Evolutionary conservation across 1,140 invertebrate genomes (phyloP).

Genomic region (Cardiocondyla obscurior): DNA sequence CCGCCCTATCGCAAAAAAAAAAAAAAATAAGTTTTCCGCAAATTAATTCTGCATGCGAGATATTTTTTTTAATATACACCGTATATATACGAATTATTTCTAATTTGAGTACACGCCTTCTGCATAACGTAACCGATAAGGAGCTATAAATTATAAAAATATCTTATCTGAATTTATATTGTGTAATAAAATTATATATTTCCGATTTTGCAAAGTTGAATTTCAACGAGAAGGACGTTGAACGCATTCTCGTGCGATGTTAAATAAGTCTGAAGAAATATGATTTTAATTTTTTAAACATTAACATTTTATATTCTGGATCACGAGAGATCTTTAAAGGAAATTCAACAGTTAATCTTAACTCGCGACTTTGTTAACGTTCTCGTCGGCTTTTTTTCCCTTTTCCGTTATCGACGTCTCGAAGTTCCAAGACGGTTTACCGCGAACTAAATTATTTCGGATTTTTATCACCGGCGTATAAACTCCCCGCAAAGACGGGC

Average conservation of each 20-base stretch:
- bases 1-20: slow-evolving; percentile 13
- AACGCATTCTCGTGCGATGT: neutral
- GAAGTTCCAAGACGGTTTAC: neutral
- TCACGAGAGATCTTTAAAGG: neutral
- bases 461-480: slow-evolving; percentile 57
- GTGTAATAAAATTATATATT: slow-evolving; percentile 4
- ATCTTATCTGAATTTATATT: neutral
- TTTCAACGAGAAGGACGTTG: neutral
- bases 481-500: slow-evolving; percentile 9
- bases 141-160: slow-evolving; percentile 15
- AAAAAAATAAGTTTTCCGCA: slow-evolving; percentile 23
- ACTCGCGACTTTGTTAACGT: neutral
- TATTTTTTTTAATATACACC: neutral
- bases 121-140: slow-evolving; percentile 3
- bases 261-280: neutral
- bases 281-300: neutral
- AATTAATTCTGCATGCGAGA: slow-evolving; percentile 40
- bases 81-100: neutral
- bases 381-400: too few species aligned
- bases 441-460: slow-evolving; percentile 57
- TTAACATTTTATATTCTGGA: neutral
- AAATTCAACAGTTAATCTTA: slow-evolving; percentile 18
- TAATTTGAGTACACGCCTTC: neutral
- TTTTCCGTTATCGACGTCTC: slow-evolving; percentile 17
- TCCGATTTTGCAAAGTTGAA: neutral